Conservation (phyloP, 1,140 invertebrate species). For the Drosophila navojoa region DNA sequence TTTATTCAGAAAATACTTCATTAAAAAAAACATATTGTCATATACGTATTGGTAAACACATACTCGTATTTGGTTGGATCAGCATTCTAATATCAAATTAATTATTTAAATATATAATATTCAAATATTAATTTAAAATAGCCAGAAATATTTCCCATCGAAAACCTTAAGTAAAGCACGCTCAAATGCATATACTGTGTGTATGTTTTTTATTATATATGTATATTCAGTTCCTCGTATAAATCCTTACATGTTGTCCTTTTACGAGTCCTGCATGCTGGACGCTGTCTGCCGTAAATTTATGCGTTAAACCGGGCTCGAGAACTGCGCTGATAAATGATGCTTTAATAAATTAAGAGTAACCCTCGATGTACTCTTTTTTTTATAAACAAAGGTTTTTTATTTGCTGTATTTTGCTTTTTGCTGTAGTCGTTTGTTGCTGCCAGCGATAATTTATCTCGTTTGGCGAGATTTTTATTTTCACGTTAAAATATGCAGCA, state of each 20-base stretch:
- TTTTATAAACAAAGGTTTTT: constrained; percentile 17
- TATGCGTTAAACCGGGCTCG: constrained; percentile 49
- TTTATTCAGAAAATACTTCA: no score
- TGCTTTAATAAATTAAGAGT: constrained; percentile 80
- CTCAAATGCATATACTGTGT: no score
- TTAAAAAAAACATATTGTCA: no score
- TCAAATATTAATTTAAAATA: no score
- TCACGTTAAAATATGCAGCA: constrained; percentile 73
- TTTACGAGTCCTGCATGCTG: constrained; percentile 3
- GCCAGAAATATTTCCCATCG: no score
- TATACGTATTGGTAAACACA: no score
- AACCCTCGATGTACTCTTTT: constrained; percentile 48
- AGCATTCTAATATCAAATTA: no score
- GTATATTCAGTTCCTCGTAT: no score
- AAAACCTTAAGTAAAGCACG: no score
- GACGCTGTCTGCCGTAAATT: constrained; percentile 42
- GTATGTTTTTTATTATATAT: no score
- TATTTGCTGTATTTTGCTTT: constrained; percentile 42
- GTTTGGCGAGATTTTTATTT: constrained; percentile 80
- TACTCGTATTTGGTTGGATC: no score
- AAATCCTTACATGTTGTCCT: not conserved
- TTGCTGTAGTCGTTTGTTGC: constrained; percentile 29
- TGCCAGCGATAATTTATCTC: constrained; percentile 76
- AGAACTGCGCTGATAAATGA: constrained; percentile 64
- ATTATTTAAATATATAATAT: no score